Evolutionary conservation across 2,797 vertebrate genomes (phyloP).

Genomic region (Paramormyrops hopkinsi): DNA sequence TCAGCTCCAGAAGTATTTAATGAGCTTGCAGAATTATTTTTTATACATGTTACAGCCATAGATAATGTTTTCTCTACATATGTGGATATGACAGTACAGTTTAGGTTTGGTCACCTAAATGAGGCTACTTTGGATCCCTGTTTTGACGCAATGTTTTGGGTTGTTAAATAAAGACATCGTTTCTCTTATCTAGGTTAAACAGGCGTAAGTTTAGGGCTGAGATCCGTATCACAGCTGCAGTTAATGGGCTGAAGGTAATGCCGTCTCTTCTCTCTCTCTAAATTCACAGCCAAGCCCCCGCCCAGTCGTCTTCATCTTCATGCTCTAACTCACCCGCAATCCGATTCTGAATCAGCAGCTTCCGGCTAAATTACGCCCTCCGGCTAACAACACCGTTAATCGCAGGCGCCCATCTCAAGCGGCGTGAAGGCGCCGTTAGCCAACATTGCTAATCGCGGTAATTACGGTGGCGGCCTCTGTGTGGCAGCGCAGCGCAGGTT

Average conservation of each 20-base stretch:
- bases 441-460: slow-evolving; percentile 39
- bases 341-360: background rate
- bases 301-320: background rate
- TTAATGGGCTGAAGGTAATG: background rate
- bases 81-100: background rate
- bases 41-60: background rate
- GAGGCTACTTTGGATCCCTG: background rate
- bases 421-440: background rate
- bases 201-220: background rate
- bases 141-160: background rate
- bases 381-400: background rate
- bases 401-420: slow-evolving; percentile 19
- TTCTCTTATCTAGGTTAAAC: background rate
- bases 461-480: slow-evolving; percentile 34
- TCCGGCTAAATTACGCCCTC: background rate
- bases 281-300: background rate
- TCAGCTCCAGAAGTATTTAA: background rate
- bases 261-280: background rate
- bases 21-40: background rate
- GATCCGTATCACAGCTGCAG: background rate
- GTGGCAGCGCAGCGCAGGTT: slow-evolving; percentile 26
- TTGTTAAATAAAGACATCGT: background rate
- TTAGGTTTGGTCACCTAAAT: background rate
- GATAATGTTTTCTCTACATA: background rate
- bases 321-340: background rate